Evolutionary conservation across 1,140 invertebrate genomes (phyloP).

Genomic region (Hyphantria cunea): DNA sequence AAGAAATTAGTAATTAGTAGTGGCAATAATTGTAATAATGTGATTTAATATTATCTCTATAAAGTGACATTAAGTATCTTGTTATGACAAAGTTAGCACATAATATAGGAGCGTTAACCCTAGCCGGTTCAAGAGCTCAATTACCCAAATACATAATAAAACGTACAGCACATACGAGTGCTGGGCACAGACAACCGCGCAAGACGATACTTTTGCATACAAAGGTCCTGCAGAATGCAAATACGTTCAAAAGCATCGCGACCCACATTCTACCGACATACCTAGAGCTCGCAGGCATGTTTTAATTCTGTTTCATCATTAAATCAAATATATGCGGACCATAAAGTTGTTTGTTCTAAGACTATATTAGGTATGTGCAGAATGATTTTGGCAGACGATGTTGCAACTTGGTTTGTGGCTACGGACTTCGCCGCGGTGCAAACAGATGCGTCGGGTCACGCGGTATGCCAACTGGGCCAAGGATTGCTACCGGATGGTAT

Average conservation of each 20-base stretch:
- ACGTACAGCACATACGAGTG: no score
- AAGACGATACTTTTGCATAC: no score
- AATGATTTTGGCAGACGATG: constrained; percentile 33
- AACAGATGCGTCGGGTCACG: constrained; percentile 57
- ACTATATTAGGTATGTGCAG: constrained; percentile 21
- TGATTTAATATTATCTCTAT: no score
- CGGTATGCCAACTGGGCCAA: constrained; percentile 57
- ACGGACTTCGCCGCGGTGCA: constrained; percentile 32
- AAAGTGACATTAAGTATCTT: no score
- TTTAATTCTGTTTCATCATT: constrained; percentile 14
- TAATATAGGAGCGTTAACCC: no score
- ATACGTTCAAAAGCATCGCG: constrained; percentile 9
- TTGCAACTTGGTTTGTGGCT: constrained; percentile 34
- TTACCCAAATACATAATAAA: no score
- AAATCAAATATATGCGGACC: constrained; percentile 12
- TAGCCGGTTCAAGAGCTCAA: no score
- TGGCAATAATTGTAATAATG: no score
- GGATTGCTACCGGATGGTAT: constrained; percentile 52
- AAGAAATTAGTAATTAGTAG: no score
- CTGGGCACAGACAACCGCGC: no score
- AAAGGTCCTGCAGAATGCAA: constrained; percentile 7
- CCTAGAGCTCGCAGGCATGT: background rate
- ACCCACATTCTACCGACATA: constrained; percentile 25
- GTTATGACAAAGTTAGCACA: no score
- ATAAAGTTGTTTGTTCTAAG: constrained; percentile 24